Conservation (phyloP, 2,888 invertebrate genomes). For the Microchrysa polita region DNA sequence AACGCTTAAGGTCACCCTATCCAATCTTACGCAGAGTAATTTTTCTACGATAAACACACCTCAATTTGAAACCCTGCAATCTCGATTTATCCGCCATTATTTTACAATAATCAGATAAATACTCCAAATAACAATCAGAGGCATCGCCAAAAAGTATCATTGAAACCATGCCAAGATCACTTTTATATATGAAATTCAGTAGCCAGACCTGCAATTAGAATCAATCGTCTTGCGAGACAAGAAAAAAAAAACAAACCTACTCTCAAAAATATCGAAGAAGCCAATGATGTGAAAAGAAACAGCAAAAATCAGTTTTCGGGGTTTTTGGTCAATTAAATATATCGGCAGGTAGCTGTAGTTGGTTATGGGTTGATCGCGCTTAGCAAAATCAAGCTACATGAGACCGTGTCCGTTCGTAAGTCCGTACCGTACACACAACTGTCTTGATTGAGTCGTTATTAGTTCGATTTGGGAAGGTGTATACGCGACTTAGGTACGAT, state of each 20-base stretch:
- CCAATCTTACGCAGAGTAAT: too few relatives aligned
- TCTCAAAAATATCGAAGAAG: too few relatives aligned
- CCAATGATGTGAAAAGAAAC: conserved; percentile 35
- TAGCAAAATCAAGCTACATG: conserved; percentile 13
- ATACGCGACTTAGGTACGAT: too few relatives aligned
- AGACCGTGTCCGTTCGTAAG: too few relatives aligned
- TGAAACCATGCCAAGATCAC: conserved; percentile 19
- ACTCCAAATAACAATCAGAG: neutral
- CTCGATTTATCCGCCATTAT: too few relatives aligned
- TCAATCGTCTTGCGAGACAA: conserved; percentile 31
- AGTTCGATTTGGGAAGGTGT: conserved; percentile 18
- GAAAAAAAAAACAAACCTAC: neutral
- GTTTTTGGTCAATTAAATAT: conserved; percentile 43
- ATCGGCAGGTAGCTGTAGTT: conserved; percentile 38
- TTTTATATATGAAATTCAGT: conserved; percentile 42
- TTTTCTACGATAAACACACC: too few relatives aligned
- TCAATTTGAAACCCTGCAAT: too few relatives aligned
- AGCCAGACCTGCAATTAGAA: conserved; percentile 31
- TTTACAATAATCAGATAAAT: too few relatives aligned
- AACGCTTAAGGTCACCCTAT: too few relatives aligned
- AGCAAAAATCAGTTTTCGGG: conserved; percentile 38
- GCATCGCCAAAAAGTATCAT: neutral
- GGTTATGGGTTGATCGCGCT: conserved; percentile 32
- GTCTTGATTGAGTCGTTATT: conserved; percentile 43
- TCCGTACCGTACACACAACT: conserved; percentile 33